Percentiles rank a stretch among this genome's conserved stretches.
phyloP scores from a whole-genome alignment of 2,888 invertebrate genomes.

The Linnaemya vulpina region DNA sequence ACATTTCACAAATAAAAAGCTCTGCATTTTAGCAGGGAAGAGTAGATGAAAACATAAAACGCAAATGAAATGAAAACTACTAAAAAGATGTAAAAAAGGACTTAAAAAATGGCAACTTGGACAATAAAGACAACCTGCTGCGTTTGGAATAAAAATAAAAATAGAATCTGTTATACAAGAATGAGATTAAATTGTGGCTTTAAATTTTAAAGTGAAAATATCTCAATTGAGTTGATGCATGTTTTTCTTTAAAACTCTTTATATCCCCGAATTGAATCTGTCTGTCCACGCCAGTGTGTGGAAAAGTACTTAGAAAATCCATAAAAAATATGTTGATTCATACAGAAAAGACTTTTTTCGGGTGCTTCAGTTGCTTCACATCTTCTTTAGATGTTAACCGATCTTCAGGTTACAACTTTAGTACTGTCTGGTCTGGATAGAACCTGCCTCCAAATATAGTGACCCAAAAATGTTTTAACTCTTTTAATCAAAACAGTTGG shows the following conservation, averaged over 20 bases:
- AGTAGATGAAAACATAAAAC: slow-evolving; percentile 41
- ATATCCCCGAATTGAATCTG: not conserved
- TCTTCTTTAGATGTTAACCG: too few species aligned
- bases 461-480: too few species aligned
- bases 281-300: not conserved
- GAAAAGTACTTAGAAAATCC: not conserved
- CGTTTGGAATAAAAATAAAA: slow-evolving; percentile 28
- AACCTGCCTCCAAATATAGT: too few species aligned
- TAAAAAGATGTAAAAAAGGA: slow-evolving; percentile 42
- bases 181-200: slow-evolving; percentile 27
- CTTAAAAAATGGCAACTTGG: slow-evolving; percentile 25
- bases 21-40: slow-evolving; percentile 37
- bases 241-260: not conserved
- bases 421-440: too few species aligned
- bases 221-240: not conserved
- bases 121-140: slow-evolving; percentile 71
- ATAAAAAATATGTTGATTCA: too few species aligned
- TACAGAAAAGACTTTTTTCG: too few species aligned
- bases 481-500: too few species aligned
- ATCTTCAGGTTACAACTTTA: too few species aligned
- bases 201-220: slow-evolving; percentile 3
- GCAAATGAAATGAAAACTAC: slow-evolving; percentile 65
- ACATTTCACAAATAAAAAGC: slow-evolving; percentile 48
- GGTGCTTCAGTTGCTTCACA: too few species aligned
- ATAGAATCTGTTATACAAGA: not conserved